These are phyloP conservation scores for Cherax quadricarinatus DNA, from an alignment of 1,140 invertebrate species.

Conservation along the genomic window DNA sequence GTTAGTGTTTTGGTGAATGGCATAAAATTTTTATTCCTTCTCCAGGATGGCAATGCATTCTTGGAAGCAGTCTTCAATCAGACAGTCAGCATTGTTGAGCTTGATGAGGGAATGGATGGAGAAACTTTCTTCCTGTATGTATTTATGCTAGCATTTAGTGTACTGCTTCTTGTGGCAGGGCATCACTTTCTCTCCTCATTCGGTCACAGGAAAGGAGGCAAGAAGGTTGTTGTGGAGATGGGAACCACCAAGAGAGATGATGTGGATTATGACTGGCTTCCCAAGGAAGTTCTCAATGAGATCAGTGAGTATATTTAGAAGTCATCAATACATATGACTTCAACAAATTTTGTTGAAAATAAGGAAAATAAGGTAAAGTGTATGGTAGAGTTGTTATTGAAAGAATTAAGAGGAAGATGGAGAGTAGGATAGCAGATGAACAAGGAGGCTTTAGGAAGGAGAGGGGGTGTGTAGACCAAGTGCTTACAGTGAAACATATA, in stretches of 20 bases:
- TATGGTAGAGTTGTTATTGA: no score
- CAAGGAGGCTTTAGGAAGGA: no score
- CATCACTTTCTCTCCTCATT: conserved; percentile 89
- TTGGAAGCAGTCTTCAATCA: conserved; percentile 98
- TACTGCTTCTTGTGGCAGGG: conserved; percentile 92
- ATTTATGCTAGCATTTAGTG: conserved; percentile 91
- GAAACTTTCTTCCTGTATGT: conserved; percentile 99
- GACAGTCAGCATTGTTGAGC: conserved; percentile 97
- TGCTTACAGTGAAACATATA: no score
- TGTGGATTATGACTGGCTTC: conserved; percentile 98
- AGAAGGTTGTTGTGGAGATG: conserved; percentile 82
- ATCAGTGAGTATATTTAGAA: conserved; percentile 41
- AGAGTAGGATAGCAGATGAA: no score
- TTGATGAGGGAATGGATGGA: conserved; percentile 97
- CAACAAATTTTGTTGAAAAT: background rate
- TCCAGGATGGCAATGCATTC: conserved; percentile 84
- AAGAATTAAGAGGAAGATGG: no score
- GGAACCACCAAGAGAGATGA: conserved; percentile 90
- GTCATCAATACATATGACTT: no score
- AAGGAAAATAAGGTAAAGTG: background rate
- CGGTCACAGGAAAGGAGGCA: conserved; percentile 81
- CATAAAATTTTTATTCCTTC: conserved; percentile 4
- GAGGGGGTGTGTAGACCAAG: no score
- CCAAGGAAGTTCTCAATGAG: conserved; percentile 86
- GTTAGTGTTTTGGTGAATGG: no score